Conservation (phyloP, 2,888 invertebrate species). For the Drosophila affinis region DNA sequence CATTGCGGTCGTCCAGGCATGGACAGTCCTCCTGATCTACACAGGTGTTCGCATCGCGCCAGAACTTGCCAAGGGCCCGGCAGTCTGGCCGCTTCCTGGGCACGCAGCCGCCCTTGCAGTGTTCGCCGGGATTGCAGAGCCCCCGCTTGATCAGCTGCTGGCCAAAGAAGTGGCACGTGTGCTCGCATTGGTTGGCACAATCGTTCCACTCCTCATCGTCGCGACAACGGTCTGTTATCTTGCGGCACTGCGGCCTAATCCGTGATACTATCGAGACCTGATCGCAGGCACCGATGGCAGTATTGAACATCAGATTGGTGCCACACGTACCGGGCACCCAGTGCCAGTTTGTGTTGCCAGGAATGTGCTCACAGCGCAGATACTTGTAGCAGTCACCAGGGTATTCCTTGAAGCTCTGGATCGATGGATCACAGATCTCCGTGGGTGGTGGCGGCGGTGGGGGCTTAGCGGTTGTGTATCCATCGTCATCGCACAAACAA, state of each 20-base stretch:
- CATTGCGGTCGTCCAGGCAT: conserved; percentile 87
- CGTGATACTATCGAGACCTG: conserved; percentile 86
- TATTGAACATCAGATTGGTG: conserved; percentile 88
- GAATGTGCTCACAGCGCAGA: conserved; percentile 87
- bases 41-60: conserved; percentile 90
- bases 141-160: conserved; percentile 77
- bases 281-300: conserved; percentile 87
- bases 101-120: conserved; percentile 81
- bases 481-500: conserved; percentile 86
- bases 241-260: conserved; percentile 87
- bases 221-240: conserved; percentile 61
- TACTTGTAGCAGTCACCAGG: conserved; percentile 88
- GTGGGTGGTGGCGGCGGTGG: conserved; percentile 51
- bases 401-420: conserved; percentile 86
- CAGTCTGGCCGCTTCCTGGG: conserved; percentile 85
- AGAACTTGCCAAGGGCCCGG: conserved; percentile 85
- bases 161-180: conserved; percentile 88
- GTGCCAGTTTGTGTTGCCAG: conserved; percentile 81
- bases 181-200: conserved; percentile 90
- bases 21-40: conserved; percentile 90
- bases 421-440: conserved; percentile 82
- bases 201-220: conserved; percentile 86
- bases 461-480: no score
- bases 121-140: conserved; percentile 78
- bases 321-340: conserved; percentile 88